These are phyloP conservation scores for Cyclina sinensis DNA, from an alignment of 1,140 invertebrate genomes.

Conservation along the genomic window DNA sequence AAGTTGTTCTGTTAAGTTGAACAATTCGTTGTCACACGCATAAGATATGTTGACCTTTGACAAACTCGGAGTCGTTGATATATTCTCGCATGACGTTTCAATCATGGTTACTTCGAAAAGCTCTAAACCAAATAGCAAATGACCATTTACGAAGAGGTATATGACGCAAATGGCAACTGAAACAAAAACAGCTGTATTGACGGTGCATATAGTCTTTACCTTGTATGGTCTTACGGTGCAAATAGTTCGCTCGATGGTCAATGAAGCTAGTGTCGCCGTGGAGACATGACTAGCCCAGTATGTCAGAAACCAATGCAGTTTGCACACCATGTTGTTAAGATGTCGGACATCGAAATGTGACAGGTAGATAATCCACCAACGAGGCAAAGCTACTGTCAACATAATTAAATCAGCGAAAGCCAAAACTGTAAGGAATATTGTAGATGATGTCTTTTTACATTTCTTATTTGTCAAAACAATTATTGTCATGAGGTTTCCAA, in stretches of 20 bases:
- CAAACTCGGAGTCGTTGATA: not conserved
- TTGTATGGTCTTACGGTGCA: constrained; percentile 71
- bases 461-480: constrained; percentile 49
- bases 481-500: constrained; percentile 71
- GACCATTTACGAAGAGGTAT: not conserved
- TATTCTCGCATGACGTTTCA: not conserved
- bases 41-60: too few species aligned
- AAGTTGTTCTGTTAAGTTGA: not conserved
- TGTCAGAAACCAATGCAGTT: constrained; percentile 62
- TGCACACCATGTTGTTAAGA: constrained; percentile 60
- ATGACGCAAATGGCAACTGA: not conserved
- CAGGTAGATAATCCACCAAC: constrained; percentile 69
- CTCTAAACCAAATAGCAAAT: not conserved
- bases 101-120: not conserved
- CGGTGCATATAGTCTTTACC: constrained; percentile 58
- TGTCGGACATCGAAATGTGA: constrained; percentile 69
- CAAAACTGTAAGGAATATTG: constrained; percentile 65
- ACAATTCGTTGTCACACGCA: not conserved
- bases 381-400: constrained; percentile 63
- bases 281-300: constrained; percentile 66
- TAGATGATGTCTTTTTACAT: constrained; percentile 35
- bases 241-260: constrained; percentile 75
- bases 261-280: constrained; percentile 69
- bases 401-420: constrained; percentile 70
- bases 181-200: not conserved